A percentile compares a stretch with the other conserved stretches of the same genome.
phyloP scores from a whole-genome alignment of 2,113 vertebrate genomes.

The Oreotrochilus melanogaster region DNA sequence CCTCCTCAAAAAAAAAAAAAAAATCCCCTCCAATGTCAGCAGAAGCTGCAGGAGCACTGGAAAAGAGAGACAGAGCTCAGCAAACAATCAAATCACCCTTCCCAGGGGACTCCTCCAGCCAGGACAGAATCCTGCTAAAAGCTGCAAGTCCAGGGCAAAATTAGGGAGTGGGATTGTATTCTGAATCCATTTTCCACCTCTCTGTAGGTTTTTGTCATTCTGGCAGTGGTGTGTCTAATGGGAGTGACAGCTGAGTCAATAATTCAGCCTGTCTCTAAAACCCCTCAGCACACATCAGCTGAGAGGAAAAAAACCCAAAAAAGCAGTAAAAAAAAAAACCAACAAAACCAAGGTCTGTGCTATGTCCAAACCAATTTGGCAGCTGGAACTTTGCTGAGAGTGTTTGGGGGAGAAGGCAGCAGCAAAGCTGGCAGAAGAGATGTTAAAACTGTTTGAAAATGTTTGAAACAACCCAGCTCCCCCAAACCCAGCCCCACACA shows the following conservation, averaged over 20 bases:
- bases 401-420: neutral
- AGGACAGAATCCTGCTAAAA: neutral
- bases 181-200: neutral
- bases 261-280: neutral
- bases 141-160: neutral
- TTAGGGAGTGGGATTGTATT: rapidly evolving
- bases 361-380: conserved; percentile 16
- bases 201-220: neutral
- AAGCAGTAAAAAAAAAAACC: too few species aligned
- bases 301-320: neutral
- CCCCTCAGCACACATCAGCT: neutral
- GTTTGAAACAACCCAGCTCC: neutral
- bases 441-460: neutral
- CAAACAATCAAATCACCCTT: neutral
- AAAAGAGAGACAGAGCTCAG: neutral
- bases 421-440: neutral
- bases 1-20: neutral
- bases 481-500: conserved; percentile 33
- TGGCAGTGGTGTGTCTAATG: neutral
- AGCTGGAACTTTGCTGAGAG: conserved; percentile 14
- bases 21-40: neutral
- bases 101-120: neutral
- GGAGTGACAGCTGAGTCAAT: conserved; percentile 31
- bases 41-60: neutral
- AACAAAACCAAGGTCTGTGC: neutral